Evolutionary conservation across 1,140 invertebrate genomes (phyloP), one percentile per base, ranked within the genome.

Genomic region (Hyles vespertilio): DNA sequence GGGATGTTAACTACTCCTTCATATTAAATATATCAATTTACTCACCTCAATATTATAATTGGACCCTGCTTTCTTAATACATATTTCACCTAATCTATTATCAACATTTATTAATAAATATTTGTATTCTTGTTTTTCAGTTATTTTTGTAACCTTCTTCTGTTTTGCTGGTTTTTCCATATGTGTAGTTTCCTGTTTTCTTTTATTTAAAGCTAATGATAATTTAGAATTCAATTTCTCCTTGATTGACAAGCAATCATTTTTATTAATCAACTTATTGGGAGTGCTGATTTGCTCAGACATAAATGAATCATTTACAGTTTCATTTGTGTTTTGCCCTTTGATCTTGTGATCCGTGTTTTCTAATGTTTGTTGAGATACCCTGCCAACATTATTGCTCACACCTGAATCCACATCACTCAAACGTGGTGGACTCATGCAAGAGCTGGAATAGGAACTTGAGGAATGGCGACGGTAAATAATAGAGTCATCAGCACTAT

Each of bases 401-500:
- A 51, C 52, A 12, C 67, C 58, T 4, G 61, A 55, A 6, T 89
- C 86, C 5, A 85, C 77, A 76, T 89, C 86, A 70, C 84, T 89
- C 7, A 89, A 61, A 0, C 87, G 76, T 4, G 83, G 67, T 1
- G 89, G 88, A 60, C 88, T 89, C 77, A 90, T 85, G 56, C 89
- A 89, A 3, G 92, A 92, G 77, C 94, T 95, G 0, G 95, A 96
- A 80, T 94, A 95, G 9, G 94, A 95, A 77, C 94, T 95, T 55
- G 94, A 95, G 0, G 95, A 96, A 72, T 95, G 94, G 51, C 95
- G 90, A 46, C 95, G 90, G 67, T 96, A 93, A 40, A 96, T 95
- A 68, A 95, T 91, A 0, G 95, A 95, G 47, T 94, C 94, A 67
- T 95, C 94, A 36, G 93, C 93, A 74, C 89, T 89, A 32, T 91